Percentiles rank a stretch among this genome's conserved stretches.
phyloP scores from a whole-genome alignment of 1,140 invertebrate species.

The Caerostris darwini region DNA sequence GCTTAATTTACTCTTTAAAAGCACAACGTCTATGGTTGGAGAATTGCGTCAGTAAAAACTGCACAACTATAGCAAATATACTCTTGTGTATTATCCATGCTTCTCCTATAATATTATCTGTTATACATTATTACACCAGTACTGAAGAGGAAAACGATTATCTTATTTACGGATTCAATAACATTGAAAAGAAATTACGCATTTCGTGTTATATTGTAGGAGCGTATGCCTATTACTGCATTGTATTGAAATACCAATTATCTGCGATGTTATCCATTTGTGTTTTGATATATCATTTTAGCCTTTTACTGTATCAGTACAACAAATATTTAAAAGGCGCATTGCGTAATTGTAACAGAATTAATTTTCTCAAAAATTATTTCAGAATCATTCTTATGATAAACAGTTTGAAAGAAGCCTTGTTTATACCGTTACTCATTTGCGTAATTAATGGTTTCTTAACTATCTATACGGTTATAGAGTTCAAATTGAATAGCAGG shows the following conservation, averaged over 20 bases:
- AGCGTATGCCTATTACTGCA: background rate
- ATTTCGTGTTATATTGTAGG: background rate
- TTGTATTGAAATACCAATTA: background rate
- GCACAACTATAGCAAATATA: background rate
- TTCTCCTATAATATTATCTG: background rate
- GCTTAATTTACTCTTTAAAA: background rate
- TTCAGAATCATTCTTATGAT: background rate
- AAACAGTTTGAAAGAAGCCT: background rate
- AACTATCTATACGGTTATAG: background rate
- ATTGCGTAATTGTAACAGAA: no score
- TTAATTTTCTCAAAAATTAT: background rate
- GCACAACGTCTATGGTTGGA: no score
- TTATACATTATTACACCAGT: background rate
- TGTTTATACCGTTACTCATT: background rate
- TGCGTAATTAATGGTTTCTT: background rate
- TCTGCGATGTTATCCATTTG: background rate
- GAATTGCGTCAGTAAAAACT: background rate
- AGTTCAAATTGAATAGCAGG: background rate
- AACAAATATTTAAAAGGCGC: background rate
- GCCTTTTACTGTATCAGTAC: background rate
- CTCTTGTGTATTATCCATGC: background rate
- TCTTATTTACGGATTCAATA: background rate
- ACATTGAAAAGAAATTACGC: background rate
- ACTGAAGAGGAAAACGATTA: background rate
- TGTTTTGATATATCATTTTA: background rate